phyloP scores from a whole-genome alignment of 2,888 invertebrate genomes.

The Ochropleura leucogaster region DNA sequence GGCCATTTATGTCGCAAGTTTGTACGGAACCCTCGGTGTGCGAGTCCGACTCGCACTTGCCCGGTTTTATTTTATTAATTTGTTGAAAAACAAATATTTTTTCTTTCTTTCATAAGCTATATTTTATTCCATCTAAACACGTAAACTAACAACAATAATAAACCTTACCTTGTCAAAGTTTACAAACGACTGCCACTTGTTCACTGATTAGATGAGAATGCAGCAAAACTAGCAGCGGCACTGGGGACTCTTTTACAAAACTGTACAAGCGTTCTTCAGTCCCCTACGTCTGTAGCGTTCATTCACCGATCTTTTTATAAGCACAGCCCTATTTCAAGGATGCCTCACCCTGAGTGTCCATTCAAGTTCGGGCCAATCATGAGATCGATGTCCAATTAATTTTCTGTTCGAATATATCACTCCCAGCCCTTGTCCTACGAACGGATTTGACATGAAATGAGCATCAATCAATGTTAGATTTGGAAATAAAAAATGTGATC shows the following conservation, averaged over 20 bases:
- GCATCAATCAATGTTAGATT: conserved; percentile 57
- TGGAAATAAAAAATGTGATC: conserved; percentile 24
- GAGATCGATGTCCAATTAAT: conserved; percentile 64
- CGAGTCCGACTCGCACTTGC: no score
- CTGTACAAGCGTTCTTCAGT: conserved; percentile 36
- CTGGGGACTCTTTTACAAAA: conserved; percentile 28
- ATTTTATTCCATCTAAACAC: background rate
- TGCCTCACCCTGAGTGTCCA: conserved; percentile 37
- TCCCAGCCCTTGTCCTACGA: conserved; percentile 16
- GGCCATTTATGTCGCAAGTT: no score
- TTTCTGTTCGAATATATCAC: conserved; percentile 55
- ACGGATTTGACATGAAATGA: conserved; percentile 50
- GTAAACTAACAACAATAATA: background rate
- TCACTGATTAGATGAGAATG: conserved; percentile 23
- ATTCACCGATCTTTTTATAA: conserved; percentile 45
- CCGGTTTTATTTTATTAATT: no score
- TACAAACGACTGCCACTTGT: conserved; percentile 30
- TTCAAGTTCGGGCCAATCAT: conserved; percentile 51
- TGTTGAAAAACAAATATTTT: no score
- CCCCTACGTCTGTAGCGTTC: conserved; percentile 16
- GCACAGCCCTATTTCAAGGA: conserved; percentile 38
- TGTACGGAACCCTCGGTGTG: no score
- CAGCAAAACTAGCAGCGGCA: conserved; percentile 28
- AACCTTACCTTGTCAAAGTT: background rate
- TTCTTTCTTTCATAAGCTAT: no score